These are phyloP conservation scores for Xestoiulus laeticollis DNA, from an alignment of 2,888 invertebrate genomes.

Conservation along the genomic window DNA sequence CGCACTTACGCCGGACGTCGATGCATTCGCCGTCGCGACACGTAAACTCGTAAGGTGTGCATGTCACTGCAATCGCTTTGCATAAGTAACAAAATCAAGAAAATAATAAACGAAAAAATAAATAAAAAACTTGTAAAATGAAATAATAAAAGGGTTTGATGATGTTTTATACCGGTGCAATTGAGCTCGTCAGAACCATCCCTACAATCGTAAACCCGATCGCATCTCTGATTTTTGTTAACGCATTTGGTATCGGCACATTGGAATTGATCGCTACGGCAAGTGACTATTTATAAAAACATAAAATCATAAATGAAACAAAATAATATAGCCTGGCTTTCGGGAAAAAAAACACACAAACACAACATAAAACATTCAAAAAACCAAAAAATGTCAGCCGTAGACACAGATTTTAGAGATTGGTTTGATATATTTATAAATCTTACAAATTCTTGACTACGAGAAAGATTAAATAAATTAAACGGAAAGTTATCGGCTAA, in stretches of 20 bases:
- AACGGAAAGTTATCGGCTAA: no score
- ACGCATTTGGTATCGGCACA: constrained; percentile 71
- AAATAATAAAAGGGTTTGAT: background rate
- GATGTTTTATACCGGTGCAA: constrained; percentile 58
- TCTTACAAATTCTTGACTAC: no score
- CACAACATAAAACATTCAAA: no score
- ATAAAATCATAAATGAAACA: constrained; percentile 57
- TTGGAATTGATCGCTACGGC: constrained; percentile 73
- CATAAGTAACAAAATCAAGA: background rate
- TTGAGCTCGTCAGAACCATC: constrained; percentile 71
- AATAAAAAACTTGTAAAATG: background rate
- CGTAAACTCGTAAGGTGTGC: background rate
- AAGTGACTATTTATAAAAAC: constrained; percentile 67
- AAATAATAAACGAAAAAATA: background rate
- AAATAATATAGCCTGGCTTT: constrained; percentile 57
- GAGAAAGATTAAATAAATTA: no score
- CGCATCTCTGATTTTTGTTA: constrained; percentile 65
- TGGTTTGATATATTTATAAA: no score
- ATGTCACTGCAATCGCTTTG: background rate
- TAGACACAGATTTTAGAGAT: no score
- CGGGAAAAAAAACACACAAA: background rate
- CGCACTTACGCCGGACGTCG: constrained; percentile 66
- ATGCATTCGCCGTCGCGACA: constrained; percentile 45
- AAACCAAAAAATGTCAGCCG: no score
- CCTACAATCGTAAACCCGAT: constrained; percentile 70